Evolutionary conservation across 1,140 invertebrate species (phyloP).

Genomic region (Bathynomus jamesi): DNA sequence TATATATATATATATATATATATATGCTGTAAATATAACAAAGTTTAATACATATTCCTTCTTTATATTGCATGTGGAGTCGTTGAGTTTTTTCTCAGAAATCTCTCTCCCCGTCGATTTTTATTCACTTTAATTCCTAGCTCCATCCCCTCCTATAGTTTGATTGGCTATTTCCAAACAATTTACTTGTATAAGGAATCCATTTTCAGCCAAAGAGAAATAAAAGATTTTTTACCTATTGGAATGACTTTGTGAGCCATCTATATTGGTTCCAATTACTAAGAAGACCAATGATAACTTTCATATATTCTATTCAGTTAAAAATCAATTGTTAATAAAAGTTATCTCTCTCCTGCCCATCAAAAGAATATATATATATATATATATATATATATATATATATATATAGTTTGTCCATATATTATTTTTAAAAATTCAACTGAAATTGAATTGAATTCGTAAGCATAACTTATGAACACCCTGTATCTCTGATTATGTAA

Average conservation of each 20-base stretch:
- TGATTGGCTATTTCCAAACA: neutral
- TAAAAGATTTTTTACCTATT: neutral
- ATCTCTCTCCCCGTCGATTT: neutral
- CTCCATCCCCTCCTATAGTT: neutral
- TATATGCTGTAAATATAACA: neutral
- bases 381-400: slow-evolving; percentile 3
- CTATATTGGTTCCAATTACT: neutral
- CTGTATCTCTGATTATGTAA: neutral
- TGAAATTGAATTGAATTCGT: neutral
- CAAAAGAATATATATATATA: too few species aligned
- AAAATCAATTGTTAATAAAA: neutral
- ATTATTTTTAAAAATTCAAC: neutral
- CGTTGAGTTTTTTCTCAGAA: neutral
- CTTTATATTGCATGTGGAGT: neutral
- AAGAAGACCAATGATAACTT: slow-evolving; percentile 1
- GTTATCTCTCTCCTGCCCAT: too few species aligned
- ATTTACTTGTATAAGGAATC: neutral
- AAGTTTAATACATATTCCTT: neutral
- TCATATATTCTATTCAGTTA: neutral
- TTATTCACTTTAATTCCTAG: neutral
- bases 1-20: slow-evolving; percentile 13
- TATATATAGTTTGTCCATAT: neutral
- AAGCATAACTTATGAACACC: neutral
- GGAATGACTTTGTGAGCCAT: neutral
- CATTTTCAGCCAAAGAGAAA: neutral